Conservation (phyloP, 2,888 invertebrate species). For the Lucinisca nassula region DNA sequence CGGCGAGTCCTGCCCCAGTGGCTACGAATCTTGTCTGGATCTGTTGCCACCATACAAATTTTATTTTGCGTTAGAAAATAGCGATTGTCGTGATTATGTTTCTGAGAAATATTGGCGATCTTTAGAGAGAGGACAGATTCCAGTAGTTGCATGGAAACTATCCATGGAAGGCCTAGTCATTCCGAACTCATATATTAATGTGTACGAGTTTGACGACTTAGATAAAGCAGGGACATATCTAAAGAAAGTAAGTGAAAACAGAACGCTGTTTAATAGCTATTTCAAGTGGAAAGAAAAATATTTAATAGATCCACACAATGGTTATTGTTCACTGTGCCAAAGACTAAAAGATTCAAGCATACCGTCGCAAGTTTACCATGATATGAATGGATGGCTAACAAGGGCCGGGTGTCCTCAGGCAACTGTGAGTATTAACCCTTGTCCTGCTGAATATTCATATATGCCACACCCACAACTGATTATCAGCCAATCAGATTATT, state of each 20-base stretch:
- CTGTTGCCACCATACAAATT: constrained; percentile 32
- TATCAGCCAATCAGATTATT: not conserved
- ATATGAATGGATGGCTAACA: constrained; percentile 46
- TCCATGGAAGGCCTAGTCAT: constrained; percentile 31
- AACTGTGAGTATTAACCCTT: constrained; percentile 21
- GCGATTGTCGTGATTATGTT: constrained; percentile 47
- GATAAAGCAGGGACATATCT: constrained; percentile 45
- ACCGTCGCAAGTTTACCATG: constrained; percentile 36
- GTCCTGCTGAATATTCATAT: not conserved
- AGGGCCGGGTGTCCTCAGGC: constrained; percentile 38
- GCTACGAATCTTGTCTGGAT: constrained; percentile 20
- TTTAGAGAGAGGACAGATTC: constrained; percentile 27
- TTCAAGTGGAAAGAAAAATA: constrained; percentile 45
- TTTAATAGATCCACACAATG: not conserved
- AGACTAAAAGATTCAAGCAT: constrained; percentile 13
- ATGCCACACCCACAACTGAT: too few species aligned
- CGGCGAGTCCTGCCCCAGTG: constrained; percentile 19
- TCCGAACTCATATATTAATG: constrained; percentile 52
- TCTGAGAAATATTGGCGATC: constrained; percentile 58
- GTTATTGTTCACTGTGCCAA: constrained; percentile 38
- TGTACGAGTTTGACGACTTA: constrained; percentile 37
- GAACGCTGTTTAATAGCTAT: constrained; percentile 49
- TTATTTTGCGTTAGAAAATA: constrained; percentile 55
- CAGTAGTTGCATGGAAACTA: constrained; percentile 46
- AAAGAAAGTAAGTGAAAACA: constrained; percentile 45